Evolutionary conservation across 2,797 vertebrate species (phyloP).

Genomic region (Chrysolophus pictus): DNA sequence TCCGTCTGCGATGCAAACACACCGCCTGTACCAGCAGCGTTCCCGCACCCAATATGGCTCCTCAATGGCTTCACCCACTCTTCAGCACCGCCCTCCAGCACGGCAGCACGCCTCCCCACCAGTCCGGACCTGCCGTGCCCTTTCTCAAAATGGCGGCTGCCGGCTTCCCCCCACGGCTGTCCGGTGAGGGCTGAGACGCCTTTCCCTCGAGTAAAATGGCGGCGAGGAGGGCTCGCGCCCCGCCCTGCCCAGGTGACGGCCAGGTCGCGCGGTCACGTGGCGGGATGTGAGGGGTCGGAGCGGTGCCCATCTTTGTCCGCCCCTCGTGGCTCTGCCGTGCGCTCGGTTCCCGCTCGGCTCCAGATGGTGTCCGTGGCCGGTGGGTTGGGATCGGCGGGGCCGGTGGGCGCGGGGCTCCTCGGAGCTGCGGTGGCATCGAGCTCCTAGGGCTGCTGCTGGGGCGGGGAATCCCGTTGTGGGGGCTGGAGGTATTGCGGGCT

Average conservation of each 20-base stretch:
- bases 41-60: background rate
- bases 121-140: rapidly evolving
- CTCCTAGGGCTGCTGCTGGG: too few relatives aligned
- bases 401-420: too few relatives aligned
- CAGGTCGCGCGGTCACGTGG: conserved; percentile 13
- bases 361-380: background rate
- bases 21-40: rapidly evolving
- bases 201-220: background rate
- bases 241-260: background rate
- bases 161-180: rapidly evolving
- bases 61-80: rapidly evolving
- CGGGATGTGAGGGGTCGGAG: background rate
- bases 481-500: background rate
- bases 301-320: background rate
- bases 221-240: rapidly evolving
- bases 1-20: rapidly evolving
- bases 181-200: rapidly evolving
- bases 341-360: background rate
- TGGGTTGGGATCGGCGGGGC: too few relatives aligned
- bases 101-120: rapidly evolving
- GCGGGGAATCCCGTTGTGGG: too few relatives aligned
- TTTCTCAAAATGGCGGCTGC: background rate
- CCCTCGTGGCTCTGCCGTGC: background rate
- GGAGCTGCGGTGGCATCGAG: too few relatives aligned
- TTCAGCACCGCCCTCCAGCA: background rate